Base-by-base conservation (phyloP, 2,888 invertebrate genomes). In the Euplexia lucipara region DNA sequence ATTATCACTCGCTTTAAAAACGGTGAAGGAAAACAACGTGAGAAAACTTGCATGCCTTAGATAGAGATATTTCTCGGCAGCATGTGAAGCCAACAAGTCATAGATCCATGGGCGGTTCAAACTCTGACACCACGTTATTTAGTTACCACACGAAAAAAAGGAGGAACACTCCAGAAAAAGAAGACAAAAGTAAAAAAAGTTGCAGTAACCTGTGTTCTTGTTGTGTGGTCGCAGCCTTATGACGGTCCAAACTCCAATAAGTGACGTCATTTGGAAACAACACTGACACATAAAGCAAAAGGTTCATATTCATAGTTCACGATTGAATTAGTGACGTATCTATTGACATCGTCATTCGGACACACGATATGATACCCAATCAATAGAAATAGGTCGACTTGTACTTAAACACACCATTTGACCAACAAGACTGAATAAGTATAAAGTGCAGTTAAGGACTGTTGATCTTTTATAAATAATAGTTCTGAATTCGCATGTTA, bases 261-360 rank as follows among this genome's bases (percentile, higher is more conserved):
- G 14, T 61, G 71, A 61, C 42, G 34, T 39, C 26, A 76, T 45
- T 61, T 32, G 48, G 71, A 62, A 70, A 76, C 41, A 70, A 35
- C 35, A 59, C 54, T 76, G 62, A 76, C 71, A 56, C 34, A 61
- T 42, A 47, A 41, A 62, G 45, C 62, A 26, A 45, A 70, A 34
- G 53, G 61, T 61, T 47, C 54, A 75, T 2, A 51, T 56, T 52
- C 70, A 37, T 47, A 54, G 53, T 76, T 54, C 71, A 70, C 45
- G 32, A 56, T 41, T 52, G 34, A 61, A 70, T 76, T 70, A 47
- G 56, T 76, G 77, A 72, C 63, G 72, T 76, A 35, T 44, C 26
- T 18, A 52, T 41, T 60, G 39, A 30, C 16, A 70, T 49, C 54
- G 61, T 54, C 61, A 70, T 70, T 60, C 45, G 41, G 26, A 22